Conservation (phyloP, 2,797 vertebrate genomes). For the Aulostomus chinensis region DNA sequence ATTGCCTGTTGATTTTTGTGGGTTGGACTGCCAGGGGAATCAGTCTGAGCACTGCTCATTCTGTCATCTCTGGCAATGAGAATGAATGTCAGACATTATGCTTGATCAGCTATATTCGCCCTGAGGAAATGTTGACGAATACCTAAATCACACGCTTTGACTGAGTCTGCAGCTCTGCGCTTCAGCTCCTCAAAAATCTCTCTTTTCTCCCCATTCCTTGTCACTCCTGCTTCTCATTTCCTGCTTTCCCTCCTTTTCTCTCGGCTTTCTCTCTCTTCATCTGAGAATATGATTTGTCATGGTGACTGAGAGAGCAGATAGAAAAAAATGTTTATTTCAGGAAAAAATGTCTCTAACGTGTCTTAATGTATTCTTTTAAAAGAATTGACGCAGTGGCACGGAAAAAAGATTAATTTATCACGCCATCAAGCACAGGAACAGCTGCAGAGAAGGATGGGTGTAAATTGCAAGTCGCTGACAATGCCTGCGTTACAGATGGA, state of each 20-base stretch:
- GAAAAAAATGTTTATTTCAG: conserved; percentile 78
- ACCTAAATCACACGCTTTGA: conserved; percentile 70
- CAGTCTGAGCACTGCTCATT: conserved; percentile 60
- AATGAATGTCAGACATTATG: conserved; percentile 77
- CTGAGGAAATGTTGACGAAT: conserved; percentile 70
- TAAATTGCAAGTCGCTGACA: conserved; percentile 85
- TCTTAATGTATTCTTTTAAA: conserved; percentile 87
- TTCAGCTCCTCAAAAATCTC: conserved; percentile 59
- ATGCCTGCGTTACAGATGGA: conserved; percentile 83
- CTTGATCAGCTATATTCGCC: conserved; percentile 77
- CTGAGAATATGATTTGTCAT: conserved; percentile 85
- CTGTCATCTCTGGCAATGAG: conserved; percentile 74
- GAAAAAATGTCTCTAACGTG: conserved; percentile 70
- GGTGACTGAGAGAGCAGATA: conserved; percentile 77
- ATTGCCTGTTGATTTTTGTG: conserved; percentile 56
- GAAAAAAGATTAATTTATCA: conserved; percentile 89
- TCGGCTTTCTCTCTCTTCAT: conserved; percentile 66
- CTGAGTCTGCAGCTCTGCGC: conserved; percentile 66
- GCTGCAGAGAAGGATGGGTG: conserved; percentile 83
- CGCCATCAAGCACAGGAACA: conserved; percentile 86
- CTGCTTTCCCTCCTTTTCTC: conserved; percentile 27
- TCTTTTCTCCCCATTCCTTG: conserved; percentile 34
- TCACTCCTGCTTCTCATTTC: conserved; percentile 36
- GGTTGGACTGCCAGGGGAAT: conserved; percentile 39
- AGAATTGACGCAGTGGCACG: conserved; percentile 83